Base-by-base conservation (phyloP, 1,140 invertebrate species). In the Macrotrachela quadricornifera region DNA sequence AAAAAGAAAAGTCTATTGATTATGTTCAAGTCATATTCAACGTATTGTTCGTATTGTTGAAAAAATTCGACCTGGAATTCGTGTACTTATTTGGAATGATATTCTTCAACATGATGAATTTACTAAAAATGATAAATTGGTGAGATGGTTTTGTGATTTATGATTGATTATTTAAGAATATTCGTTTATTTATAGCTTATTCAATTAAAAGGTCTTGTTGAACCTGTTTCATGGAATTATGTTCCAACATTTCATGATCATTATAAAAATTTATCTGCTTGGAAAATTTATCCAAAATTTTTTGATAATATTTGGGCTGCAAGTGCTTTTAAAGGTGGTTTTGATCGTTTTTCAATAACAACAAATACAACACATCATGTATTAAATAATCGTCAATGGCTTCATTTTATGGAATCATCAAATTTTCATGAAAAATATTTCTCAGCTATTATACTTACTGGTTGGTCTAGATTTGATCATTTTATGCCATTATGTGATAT, bases 401-500 rank as follows among this genome's bases (percentile, higher is more conserved):
- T 53, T 18, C 40, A 39, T 18, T 38, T 48, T 15, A 53, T 53
- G n/a, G n/a, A n/a, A 8, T 18, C 17, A 42, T 46, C 30, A 21
- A 42, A 37, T 46, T 37, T 37, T n/a, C 46, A 40, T 16, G 18
- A 43, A 21, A 38, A 48, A 15, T 46, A 53, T 38, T 41, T 53
- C 11, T 46, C 38, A 39, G 51, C 43, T 37, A 46, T 53, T 13
- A 39, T 53, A 21, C 13, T 53, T 14, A 53, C 51, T 8, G 51
- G 51, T 38, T 53, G 51, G 51, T 53, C 51, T n/a, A n/a, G 51
- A 53, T 53, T 46, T 42, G 51, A 53, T 38, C 51, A 53, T 15
- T 38, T 53, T 30, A 43, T 46, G 46, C 18, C 51, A 40, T 30
- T 53, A 1, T 53, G 51, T 40, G 51, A 53, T 41, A 46, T 53